Evolutionary conservation across 2,113 vertebrate species (phyloP).

Genomic region (Syngnathus floridae): DNA sequence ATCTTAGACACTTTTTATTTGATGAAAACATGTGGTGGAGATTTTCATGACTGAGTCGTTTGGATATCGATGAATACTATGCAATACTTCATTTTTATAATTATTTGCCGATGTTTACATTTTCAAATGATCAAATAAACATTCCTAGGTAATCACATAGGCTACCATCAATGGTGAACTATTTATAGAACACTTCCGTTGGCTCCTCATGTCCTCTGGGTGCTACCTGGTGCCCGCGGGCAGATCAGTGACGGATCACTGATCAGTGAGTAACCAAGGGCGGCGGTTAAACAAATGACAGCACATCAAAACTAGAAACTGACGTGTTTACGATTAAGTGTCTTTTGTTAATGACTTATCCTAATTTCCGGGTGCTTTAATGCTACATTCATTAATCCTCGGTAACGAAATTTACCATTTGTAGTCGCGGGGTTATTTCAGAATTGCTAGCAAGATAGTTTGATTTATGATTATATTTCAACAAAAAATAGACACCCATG

Average conservation of each 20-base stretch:
- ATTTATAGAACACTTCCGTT: no score
- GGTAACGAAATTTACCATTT: fast-evolving
- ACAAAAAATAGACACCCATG: background rate
- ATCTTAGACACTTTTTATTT: no score
- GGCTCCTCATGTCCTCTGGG: no score
- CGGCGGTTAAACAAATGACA: background rate
- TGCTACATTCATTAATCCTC: background rate
- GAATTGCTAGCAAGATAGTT: background rate
- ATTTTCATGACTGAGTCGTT: no score
- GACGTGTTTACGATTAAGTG: background rate
- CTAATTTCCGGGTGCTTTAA: constrained; percentile 23
- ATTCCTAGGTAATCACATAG: no score
- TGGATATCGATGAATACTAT: no score
- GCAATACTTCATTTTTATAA: no score
- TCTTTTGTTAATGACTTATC: constrained; percentile 27
- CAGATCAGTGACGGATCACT: background rate
- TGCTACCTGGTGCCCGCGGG: no score
- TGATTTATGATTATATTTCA: background rate
- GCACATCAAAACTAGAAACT: background rate
- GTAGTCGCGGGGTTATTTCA: background rate
- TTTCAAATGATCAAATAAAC: no score
- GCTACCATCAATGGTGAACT: no score
- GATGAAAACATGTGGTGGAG: no score
- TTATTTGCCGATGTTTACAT: no score
- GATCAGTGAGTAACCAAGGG: background rate